These are phyloP conservation scores for Pseudorasbora parva DNA, from an alignment of 2,113 vertebrate genomes.

Conservation along the genomic window DNA sequence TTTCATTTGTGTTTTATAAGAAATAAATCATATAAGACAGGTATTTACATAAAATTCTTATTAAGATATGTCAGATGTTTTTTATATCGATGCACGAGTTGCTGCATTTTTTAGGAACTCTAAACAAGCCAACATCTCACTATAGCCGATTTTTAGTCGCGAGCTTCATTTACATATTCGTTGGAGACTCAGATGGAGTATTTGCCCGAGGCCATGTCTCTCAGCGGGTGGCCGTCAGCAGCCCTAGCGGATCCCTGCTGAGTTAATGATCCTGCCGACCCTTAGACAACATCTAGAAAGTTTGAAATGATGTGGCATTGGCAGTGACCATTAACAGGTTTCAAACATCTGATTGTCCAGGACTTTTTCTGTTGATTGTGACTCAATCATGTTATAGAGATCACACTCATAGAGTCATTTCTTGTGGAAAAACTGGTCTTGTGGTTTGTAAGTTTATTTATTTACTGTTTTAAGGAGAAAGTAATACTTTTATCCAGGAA, in stretches of 20 bases:
- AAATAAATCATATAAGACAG: not conserved
- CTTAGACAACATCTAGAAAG: not conserved
- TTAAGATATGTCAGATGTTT: not conserved
- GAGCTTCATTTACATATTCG: not conserved
- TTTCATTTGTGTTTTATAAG: not conserved
- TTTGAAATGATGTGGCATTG: constrained; percentile 1
- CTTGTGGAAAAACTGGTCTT: not conserved
- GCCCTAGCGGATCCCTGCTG: constrained; percentile 4
- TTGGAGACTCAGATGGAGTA: constrained; percentile 3
- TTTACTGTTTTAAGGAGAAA: not conserved
- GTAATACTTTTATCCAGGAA: not conserved
- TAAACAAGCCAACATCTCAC: not conserved
- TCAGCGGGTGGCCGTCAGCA: not conserved
- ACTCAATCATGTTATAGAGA: not conserved
- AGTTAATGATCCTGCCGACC: not conserved
- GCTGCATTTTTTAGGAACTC: not conserved
- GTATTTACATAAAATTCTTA: not conserved
- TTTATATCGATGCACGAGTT: not conserved
- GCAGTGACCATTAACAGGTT: not conserved
- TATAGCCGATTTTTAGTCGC: constrained; percentile 3
- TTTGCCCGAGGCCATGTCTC: constrained; percentile 1
- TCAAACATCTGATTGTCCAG: not conserved
- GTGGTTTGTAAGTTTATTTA: not conserved
- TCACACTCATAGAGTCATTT: not conserved
- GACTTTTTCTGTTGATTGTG: not conserved